Evolutionary conservation across 2,113 vertebrate genomes (phyloP).

Genomic region (Microtus richardsoni): DNA sequence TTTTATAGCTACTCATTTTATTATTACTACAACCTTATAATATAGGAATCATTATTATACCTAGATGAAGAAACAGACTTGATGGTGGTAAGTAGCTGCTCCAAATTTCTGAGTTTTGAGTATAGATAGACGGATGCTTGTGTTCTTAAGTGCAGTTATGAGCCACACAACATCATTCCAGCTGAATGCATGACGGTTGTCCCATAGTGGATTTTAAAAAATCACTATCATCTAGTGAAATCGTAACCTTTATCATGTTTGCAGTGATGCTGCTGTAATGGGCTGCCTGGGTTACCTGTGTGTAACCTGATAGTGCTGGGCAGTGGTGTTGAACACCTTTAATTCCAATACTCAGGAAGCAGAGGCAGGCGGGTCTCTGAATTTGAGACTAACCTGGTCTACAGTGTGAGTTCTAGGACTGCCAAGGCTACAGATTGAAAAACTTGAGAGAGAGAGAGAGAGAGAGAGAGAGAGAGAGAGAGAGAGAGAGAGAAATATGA

Average conservation of each 20-base stretch:
- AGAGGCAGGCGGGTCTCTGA: not conserved
- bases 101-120: not conserved
- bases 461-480: too few species aligned
- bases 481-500: too few species aligned
- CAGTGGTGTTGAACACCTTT: not conserved
- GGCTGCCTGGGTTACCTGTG: not conserved
- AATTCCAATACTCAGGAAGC: not conserved
- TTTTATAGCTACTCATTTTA: not conserved
- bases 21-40: not conserved
- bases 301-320: not conserved
- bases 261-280: not conserved
- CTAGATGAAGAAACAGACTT: not conserved
- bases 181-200: not conserved
- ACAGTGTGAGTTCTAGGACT: not conserved
- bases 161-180: not conserved
- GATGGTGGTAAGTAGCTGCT: not conserved
- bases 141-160: not conserved
- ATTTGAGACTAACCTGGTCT: not conserved
- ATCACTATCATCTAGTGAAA: not conserved
- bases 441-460: too few species aligned
- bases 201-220: not conserved
- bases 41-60: not conserved
- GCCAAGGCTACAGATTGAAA: not conserved
- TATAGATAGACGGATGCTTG: not conserved
- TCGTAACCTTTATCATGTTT: not conserved